Evolutionary conservation across 2,888 invertebrate genomes (phyloP).

Genomic region (Neocrepidodera transversa): DNA sequence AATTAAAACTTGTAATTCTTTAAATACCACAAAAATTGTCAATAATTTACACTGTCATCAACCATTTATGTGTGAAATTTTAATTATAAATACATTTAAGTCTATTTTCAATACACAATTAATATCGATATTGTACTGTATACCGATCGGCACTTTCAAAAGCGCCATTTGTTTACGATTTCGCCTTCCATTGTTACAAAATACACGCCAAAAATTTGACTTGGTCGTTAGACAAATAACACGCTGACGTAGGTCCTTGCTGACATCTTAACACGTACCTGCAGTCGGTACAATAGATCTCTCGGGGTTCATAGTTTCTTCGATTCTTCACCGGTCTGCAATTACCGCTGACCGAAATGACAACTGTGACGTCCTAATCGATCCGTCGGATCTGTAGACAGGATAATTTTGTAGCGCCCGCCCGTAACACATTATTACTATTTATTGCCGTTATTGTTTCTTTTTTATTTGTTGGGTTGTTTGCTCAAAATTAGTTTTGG

Average conservation of each 20-base stretch:
- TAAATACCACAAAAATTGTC: too few relatives aligned
- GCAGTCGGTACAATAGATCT: conserved; percentile 37
- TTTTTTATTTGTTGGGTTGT: conserved; percentile 25
- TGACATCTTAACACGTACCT: conserved; percentile 37
- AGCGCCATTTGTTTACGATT: conserved; percentile 18
- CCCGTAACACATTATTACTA: conserved; percentile 43
- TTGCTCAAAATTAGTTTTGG: conserved; percentile 26
- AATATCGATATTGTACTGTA: too few relatives aligned
- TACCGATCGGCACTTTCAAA: not conserved
- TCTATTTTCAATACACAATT: too few relatives aligned
- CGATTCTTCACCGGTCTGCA: conserved; percentile 47
- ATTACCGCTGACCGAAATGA: conserved; percentile 51
- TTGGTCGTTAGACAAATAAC: conserved; percentile 17
- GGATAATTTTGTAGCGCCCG: conserved; percentile 50
- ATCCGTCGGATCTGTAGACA: conserved; percentile 48
- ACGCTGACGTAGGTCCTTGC: conserved; percentile 26
- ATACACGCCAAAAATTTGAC: conserved; percentile 20
- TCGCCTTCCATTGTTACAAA: conserved; percentile 14
- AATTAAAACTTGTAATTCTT: too few relatives aligned
- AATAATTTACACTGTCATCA: too few relatives aligned
- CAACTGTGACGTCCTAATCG: conserved; percentile 55
- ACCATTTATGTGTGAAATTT: too few relatives aligned
- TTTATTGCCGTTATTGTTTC: conserved; percentile 31
- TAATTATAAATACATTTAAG: too few relatives aligned
- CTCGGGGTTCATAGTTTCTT: conserved; percentile 26